Evolutionary conservation across 2,888 invertebrate genomes (phyloP), one percentile per base, ranked within the genome.

Genomic region (Agrochola lychnidis): DNA sequence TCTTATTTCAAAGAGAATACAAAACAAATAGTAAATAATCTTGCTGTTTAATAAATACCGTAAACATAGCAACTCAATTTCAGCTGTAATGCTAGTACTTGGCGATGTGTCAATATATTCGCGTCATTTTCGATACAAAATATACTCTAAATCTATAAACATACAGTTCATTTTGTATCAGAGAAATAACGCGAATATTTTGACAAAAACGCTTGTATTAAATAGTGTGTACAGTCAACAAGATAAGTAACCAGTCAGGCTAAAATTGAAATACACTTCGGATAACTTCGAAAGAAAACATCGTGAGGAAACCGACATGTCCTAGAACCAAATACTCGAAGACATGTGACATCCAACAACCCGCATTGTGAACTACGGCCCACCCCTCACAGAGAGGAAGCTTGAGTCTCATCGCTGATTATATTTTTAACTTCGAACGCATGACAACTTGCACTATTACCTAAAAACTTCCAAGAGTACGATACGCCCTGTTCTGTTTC

Each of bases 1-100:
- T 22, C 53, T 63, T 56, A 76, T 63, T 76, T 7, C 53, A 64
- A 36, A 45, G 53, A 12, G 2, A 63, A 75, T 76, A 63, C 45
- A 53, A 64, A 53, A 62, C 62, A 53, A 62, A 61, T 42, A 16
- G 36, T 53, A 42, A 59, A 42, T 5, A 30, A 45, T 40, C 40
- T 4, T 16, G 40, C 12, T 25, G 48, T 73, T 73, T 22, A 40
- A 59, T 59, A 70, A 25, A 40, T 16, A n/a, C 10, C 14, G 1
- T 42, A 30, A 30, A 42, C 30, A n/a, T 40, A 42, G 42, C 22
- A 25, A 74, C 25, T 48, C 4, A 73, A 40, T 48, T 57, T 36
- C 45, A 73, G 3, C 9, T 40, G 36, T 51, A 45, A 45, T 45
- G 45, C 16, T 30, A 67, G 16, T 40, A 36, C 19, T 53, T 36